These are phyloP conservation scores for Nymphalis c-album DNA, from an alignment of 2,888 invertebrate genomes.

Conservation along the genomic window DNA sequence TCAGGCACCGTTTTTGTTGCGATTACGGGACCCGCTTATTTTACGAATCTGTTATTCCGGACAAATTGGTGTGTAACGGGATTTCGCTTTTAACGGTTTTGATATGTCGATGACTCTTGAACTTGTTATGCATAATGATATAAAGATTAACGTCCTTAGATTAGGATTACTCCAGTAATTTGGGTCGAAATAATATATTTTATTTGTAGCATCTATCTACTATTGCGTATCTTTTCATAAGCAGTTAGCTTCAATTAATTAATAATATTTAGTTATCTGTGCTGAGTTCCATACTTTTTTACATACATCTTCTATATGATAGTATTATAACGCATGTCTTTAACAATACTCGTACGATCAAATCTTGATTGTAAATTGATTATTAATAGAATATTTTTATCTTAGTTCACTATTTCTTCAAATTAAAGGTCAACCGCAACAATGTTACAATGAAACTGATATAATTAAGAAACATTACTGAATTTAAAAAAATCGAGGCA, in stretches of 20 bases:
- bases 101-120: slow-evolving; percentile 40
- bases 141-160: not conserved
- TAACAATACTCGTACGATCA: not conserved
- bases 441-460: not conserved
- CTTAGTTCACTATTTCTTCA: not conserved
- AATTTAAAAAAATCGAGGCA: too few species aligned
- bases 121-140: slow-evolving; percentile 27
- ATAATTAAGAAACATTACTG: not conserved
- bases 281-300: not conserved
- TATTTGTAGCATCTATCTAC: too few species aligned
- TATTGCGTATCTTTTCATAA: too few species aligned
- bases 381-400: not conserved
- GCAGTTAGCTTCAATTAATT: too few species aligned
- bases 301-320: not conserved
- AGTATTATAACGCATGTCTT: not conserved
- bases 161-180: not conserved
- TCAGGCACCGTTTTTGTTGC: slow-evolving; percentile 44
- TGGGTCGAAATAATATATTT: too few species aligned
- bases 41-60: slow-evolving; percentile 40
- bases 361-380: not conserved
- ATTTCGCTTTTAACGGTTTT: slow-evolving; percentile 41
- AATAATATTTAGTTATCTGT: too few species aligned
- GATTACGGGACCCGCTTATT: slow-evolving; percentile 46
- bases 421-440: not conserved
- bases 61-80: slow-evolving; percentile 51